Evolutionary conservation across 2,113 vertebrate species (phyloP).

Genomic region (Plectropomus leopardus): DNA sequence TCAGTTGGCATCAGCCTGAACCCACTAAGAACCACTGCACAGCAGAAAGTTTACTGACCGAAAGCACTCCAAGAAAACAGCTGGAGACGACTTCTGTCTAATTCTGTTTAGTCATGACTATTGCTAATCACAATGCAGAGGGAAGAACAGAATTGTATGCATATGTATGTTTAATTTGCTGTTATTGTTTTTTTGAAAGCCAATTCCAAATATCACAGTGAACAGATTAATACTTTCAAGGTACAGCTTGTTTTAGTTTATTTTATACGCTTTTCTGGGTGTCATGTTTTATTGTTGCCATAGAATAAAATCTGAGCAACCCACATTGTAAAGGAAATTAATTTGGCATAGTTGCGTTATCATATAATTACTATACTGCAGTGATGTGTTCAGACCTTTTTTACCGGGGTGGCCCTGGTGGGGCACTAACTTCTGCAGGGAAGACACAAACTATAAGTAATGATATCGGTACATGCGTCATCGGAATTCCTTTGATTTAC

Average conservation of each 20-base stretch:
- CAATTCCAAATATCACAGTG: too few species aligned
- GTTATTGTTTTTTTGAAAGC: not conserved
- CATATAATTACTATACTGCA: not conserved
- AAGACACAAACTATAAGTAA: too few species aligned
- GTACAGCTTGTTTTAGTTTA: not conserved
- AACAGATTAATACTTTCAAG: too few species aligned
- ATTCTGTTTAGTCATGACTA: conserved; percentile 19
- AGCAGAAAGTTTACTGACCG: conserved; percentile 40
- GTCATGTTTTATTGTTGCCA: not conserved
- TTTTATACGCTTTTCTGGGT: not conserved
- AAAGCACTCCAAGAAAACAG: conserved; percentile 57
- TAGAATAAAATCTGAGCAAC: conserved; percentile 6
- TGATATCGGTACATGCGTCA: too few species aligned
- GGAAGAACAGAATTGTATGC: not conserved
- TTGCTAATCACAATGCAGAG: not conserved
- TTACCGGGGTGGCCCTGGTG: too few species aligned
- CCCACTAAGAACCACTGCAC: conserved; percentile 17
- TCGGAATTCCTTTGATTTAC: too few species aligned
- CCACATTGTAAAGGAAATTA: not conserved
- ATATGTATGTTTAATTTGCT: not conserved
- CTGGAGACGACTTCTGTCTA: conserved; percentile 28
- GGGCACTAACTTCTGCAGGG: too few species aligned
- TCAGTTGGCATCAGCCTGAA: conserved; percentile 44
- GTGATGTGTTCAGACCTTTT: too few species aligned
- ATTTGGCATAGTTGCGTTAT: not conserved